These are phyloP conservation scores for Gavialis gangeticus DNA, from an alignment of 2,113 vertebrate genomes.

Conservation along the genomic window DNA sequence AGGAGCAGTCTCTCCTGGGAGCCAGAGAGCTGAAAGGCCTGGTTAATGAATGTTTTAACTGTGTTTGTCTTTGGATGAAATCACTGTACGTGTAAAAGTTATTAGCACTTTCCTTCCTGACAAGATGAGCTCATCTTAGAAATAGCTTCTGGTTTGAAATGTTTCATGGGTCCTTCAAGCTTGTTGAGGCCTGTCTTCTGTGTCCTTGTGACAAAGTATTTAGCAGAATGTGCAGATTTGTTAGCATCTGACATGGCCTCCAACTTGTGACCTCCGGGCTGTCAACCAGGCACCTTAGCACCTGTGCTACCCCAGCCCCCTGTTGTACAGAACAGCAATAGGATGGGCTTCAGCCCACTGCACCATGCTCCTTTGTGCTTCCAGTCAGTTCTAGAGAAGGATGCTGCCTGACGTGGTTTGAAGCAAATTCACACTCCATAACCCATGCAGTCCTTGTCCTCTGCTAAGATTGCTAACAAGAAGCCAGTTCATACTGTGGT, in stretches of 20 bases:
- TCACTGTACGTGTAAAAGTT: constrained; percentile 11
- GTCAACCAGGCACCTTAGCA: no score
- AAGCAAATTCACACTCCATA: not conserved
- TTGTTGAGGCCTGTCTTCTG: not conserved
- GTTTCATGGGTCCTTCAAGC: constrained; percentile 39
- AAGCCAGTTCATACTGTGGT: not conserved
- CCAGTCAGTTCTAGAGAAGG: not conserved
- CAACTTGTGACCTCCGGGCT: no score
- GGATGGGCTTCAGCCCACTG: no score
- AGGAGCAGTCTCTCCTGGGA: not conserved
- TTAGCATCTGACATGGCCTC: no score
- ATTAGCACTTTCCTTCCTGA: constrained; percentile 46
- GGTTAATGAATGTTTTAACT: not conserved
- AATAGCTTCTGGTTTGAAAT: constrained; percentile 43
- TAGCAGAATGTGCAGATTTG: no score
- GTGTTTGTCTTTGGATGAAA: not conserved
- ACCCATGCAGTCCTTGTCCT: not conserved
- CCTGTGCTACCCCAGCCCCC: no score
- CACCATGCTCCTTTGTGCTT: not conserved
- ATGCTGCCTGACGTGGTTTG: not conserved
- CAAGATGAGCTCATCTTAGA: constrained; percentile 49
- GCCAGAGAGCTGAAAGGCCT: not conserved
- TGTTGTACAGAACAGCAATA: no score
- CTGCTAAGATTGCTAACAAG: not conserved
- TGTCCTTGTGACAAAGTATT: no score